phyloP scores from a whole-genome alignment of 2,113 vertebrate genomes.

The Oreochromis tanganicae region DNA sequence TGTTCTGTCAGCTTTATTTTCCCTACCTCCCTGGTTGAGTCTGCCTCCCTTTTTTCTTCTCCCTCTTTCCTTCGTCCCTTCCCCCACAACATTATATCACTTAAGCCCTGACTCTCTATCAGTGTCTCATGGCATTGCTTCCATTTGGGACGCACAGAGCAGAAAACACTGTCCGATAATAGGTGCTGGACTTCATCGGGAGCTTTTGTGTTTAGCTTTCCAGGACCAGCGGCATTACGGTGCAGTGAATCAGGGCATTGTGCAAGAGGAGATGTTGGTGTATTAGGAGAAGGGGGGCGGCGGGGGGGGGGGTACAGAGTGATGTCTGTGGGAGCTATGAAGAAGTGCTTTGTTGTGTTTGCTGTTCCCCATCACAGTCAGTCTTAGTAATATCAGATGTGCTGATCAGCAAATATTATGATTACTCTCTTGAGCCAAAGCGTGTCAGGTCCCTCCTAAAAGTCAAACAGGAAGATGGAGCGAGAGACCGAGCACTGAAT shows the following conservation, averaged over 20 bases:
- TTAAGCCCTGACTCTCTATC: slow-evolving; percentile 53
- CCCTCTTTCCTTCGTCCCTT: slow-evolving; percentile 51
- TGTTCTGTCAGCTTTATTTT: slow-evolving; percentile 64
- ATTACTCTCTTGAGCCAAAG: slow-evolving; percentile 20
- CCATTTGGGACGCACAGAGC: not conserved
- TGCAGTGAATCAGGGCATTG: slow-evolving; percentile 42
- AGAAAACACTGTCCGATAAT: not conserved
- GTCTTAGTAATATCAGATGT: slow-evolving; percentile 36
- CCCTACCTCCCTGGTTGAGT: slow-evolving; percentile 58
- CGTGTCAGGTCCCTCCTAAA: not conserved
- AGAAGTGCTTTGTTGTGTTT: slow-evolving; percentile 53
- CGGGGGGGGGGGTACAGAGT: not conserved
- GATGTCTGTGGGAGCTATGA: slow-evolving; percentile 38
- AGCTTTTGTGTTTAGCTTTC: not conserved
- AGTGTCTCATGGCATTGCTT: slow-evolving; percentile 17
- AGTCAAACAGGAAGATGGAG: not conserved
- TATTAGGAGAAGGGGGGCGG: not conserved
- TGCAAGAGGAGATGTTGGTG: slow-evolving; percentile 51
- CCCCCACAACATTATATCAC: slow-evolving; percentile 65
- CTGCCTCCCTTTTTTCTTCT: slow-evolving; percentile 55
- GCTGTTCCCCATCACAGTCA: not conserved
- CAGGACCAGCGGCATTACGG: slow-evolving; percentile 24
- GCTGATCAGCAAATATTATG: slow-evolving; percentile 55
- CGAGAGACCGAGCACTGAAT: not conserved
- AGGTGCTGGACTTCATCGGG: not conserved